Evolutionary conservation across 2,797 vertebrate genomes (phyloP), one percentile per base, ranked within the genome.

Genomic region (Ctenopoma kingsleyae): DNA sequence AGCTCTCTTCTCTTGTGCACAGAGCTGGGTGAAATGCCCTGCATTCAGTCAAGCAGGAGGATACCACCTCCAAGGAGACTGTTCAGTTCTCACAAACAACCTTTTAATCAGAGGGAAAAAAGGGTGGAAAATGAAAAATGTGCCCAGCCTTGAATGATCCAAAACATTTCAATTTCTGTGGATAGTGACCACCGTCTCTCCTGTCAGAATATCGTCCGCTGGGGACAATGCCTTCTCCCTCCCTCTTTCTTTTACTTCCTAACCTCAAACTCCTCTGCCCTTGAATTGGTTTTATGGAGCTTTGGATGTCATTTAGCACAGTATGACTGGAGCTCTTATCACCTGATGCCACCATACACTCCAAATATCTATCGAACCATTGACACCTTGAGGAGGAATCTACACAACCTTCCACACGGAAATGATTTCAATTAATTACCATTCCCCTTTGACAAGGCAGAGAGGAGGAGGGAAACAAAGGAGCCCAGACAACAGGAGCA

Each of bases 341-440:
- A 87, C 85, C 87, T 73, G 81, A 85, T 87, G 91, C 82, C 63
- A 76, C 91, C 70, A 66, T 84, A 84, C 78, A 81, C 84, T 91
- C 86, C 89, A 93, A 92, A 93, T 87, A 93, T 86, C 90, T 84
- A 93, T 92, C 87, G 86, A 94, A 90, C 90, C 90, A 79, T 67
- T 89, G 91, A 90, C 89, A 86, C 84, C 85, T 87, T 86, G 79
- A 84, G 73, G 65, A 89, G 80, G 68, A 81, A 91, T 88, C 82
- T 78, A 72, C 80, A 80, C 90, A 90, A 87, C 92, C 89, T 91
- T 86, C 89, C 87, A 88, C 87, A 87, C 87, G 87, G 90, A 94
- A 93, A 93, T 91, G 61, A 93, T 94, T 94, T 93, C 85, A 91
- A 91, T 94, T 92, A 94, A 93, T 94, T 92, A 89, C 78, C 76